phyloP scores from a whole-genome alignment of 2,888 invertebrate genomes.

The Thyatira batis region DNA sequence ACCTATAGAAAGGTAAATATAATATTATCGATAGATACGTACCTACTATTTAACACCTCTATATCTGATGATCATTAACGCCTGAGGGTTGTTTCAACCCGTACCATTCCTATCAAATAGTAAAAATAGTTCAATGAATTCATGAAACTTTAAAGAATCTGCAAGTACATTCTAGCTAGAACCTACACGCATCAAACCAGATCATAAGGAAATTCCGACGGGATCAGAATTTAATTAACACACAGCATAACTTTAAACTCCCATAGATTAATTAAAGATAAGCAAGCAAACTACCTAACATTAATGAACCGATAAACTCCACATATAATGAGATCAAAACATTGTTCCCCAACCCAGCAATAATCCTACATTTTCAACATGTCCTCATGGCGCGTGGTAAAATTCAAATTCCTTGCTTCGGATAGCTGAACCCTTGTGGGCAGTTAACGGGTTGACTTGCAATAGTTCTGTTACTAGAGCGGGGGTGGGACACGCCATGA shows the following conservation, averaged over 20 bases:
- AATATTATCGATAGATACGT: too few relatives aligned
- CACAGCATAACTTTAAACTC: not conserved
- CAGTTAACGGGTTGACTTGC: constrained; percentile 57
- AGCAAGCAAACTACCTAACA: not conserved
- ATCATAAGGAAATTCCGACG: not conserved
- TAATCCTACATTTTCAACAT: constrained; percentile 5
- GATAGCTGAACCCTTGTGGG: constrained; percentile 47
- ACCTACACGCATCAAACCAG: not conserved
- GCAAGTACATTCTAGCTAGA: too few relatives aligned
- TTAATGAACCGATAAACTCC: not conserved
- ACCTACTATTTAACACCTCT: too few relatives aligned
- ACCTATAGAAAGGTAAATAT: too few relatives aligned
- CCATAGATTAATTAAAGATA: not conserved
- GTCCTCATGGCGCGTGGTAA: constrained; percentile 33
- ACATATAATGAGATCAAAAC: constrained; percentile 13
- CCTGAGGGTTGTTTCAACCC: too few relatives aligned
- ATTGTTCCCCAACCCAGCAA: constrained; percentile 17
- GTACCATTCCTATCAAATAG: too few relatives aligned
- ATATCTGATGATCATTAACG: too few relatives aligned
- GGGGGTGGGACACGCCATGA: constrained; percentile 20
- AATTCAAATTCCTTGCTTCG: constrained; percentile 50
- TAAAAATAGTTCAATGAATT: too few relatives aligned
- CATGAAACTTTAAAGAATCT: too few relatives aligned
- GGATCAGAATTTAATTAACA: not conserved
- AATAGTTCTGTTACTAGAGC: constrained; percentile 36